Conservation (phyloP, 2,797 vertebrate genomes). For the Cercopithecus mitis region DNA sequence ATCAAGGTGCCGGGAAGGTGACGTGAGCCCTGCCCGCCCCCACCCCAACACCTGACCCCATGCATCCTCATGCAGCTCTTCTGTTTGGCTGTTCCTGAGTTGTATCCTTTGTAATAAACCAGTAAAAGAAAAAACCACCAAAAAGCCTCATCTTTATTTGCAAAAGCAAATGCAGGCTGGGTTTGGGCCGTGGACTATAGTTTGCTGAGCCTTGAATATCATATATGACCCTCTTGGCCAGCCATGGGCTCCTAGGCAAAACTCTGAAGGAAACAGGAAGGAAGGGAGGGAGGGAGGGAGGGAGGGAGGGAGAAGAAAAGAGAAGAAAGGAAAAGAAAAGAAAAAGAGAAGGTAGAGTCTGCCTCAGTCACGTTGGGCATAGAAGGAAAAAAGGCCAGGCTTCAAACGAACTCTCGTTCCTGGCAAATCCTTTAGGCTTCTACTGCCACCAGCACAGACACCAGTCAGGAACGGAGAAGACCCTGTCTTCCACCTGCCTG, state of each 20-base stretch:
- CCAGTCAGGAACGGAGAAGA: not conserved
- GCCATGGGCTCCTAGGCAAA: not conserved
- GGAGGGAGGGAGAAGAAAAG: too few relatives aligned
- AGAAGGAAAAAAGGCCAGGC: not conserved
- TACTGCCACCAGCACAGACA: too few relatives aligned
- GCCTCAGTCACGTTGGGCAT: not conserved
- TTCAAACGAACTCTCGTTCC: not conserved
- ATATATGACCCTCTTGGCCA: not conserved
- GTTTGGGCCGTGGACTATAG: rapidly evolving
- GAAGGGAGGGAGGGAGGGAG: not conserved
- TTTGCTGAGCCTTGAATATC: not conserved
- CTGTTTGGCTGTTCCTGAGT: too few relatives aligned
- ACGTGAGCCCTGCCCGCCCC: not conserved
- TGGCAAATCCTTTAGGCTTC: not conserved
- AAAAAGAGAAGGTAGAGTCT: not conserved
- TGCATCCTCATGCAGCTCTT: not conserved
- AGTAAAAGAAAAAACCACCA: not conserved
- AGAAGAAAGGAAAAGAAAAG: not conserved
- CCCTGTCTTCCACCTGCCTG: not conserved
- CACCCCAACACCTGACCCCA: not conserved
- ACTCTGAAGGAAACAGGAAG: not conserved
- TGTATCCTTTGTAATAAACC: not conserved
- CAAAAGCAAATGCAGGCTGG: not conserved
- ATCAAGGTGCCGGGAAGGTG: not conserved
- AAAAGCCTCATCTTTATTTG: not conserved